Percentiles rank a stretch among this genome's conserved stretches.
These are phyloP conservation scores for Epirrhoe alternata DNA, from an alignment of 2,888 invertebrate genomes.

Conservation along the genomic window DNA sequence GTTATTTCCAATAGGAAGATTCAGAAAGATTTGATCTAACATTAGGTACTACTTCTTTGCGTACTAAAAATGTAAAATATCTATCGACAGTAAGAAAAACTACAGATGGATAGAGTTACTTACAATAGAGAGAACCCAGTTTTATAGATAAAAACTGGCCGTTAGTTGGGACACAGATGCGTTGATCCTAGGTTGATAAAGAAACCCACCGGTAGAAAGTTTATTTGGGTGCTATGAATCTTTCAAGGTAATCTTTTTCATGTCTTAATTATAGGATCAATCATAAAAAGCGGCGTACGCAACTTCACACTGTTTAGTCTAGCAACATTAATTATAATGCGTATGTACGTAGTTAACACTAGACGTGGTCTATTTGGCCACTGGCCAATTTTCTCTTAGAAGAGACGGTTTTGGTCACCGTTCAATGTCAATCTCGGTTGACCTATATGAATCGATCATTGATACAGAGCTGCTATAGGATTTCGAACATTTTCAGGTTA, in stretches of 20 bases:
- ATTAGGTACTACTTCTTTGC: too few species aligned
- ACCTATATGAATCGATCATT: conserved; percentile 53
- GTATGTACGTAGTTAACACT: conserved; percentile 34
- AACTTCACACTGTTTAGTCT: conserved; percentile 37
- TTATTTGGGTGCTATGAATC: not conserved
- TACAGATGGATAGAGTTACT: too few species aligned
- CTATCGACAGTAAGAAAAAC: too few species aligned
- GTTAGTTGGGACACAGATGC: too few species aligned
- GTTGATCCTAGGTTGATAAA: too few species aligned
- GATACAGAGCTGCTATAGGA: conserved; percentile 32
- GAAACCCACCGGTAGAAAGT: not conserved
- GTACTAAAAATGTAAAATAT: too few species aligned
- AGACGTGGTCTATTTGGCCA: conserved; percentile 66
- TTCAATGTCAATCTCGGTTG: conserved; percentile 75
- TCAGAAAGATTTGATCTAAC: too few species aligned
- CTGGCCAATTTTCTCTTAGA: conserved; percentile 61
- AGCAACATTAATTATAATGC: conserved; percentile 28
- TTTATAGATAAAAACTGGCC: too few species aligned
- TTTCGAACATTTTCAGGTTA: conserved; percentile 15
- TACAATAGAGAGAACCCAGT: too few species aligned
- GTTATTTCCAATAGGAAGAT: too few species aligned
- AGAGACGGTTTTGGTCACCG: conserved; percentile 55
- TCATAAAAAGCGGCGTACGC: not conserved
- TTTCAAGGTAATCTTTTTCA: not conserved
- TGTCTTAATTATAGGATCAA: conserved; percentile 18